Base-by-base conservation (phyloP, 2,113 vertebrate genomes). In the Brienomyrus brachyistius region DNA sequence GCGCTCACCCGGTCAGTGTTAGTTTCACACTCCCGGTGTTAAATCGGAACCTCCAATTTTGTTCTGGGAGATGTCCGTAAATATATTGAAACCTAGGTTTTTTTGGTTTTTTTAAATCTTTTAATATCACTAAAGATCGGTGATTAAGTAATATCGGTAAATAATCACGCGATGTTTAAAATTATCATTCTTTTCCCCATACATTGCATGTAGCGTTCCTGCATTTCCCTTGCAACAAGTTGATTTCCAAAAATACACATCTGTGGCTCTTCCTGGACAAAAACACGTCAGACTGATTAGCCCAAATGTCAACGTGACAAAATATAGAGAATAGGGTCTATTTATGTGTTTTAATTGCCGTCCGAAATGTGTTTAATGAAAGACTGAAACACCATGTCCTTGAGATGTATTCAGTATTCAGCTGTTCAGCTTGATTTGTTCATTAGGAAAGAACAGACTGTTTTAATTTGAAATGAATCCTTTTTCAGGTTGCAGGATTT, bases 171-270 rank as follows among this genome's bases (percentile, higher is more conserved):
- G 35, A 80, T 19, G 74, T 40, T 47, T 84, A 9, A 48, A 48
- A 45, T 84, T 0, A 84, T 84, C 2, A 84, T 84, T n/a, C 8
- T 1, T n/a, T 43, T 45, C 45, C 17, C 21, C 40, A n/a, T n/a
- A 48, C 19, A 48, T n/a, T 84, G 82, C 23, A 84, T 27, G 45
- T 82, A 82, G 19, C 40, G 47, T 80, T 43, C 17, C 74, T 43
- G 17, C 56, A 19, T 74, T 88, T 70, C 0, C n/a, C 21, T 74
- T 48, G 88, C 88, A 88, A 88, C 62, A 88, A 74, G 88, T 88
- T 88, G n/a, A 23, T 88, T 23, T 43, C 74, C 74, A 84, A 48
- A 4, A 48, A n/a, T 23, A 23, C 45, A 23, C 23, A 23, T 48
- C 82, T 45, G 45, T 48, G 21, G 40, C 10, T 19, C 43, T 84